These are phyloP conservation scores for Malurus elegans DNA, from an alignment of 2,113 vertebrate genomes.

Conservation along the genomic window DNA sequence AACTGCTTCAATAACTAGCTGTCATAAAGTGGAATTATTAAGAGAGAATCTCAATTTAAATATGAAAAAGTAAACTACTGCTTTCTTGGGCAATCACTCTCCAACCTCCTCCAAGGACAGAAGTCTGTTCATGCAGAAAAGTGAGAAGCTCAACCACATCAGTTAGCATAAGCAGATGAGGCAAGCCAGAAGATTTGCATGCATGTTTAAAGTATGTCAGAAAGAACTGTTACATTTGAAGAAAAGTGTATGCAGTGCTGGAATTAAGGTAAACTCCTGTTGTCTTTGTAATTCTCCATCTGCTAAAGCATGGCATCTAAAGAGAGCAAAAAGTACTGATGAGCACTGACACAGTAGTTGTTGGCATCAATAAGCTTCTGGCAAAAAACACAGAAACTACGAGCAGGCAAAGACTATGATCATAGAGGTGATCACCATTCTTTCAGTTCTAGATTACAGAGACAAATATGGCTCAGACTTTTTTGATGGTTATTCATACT, in stretches of 20 bases:
- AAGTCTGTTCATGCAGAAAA: neutral
- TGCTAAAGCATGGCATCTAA: neutral
- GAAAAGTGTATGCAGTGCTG: neutral
- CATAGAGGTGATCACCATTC: neutral
- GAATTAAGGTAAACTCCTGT: neutral
- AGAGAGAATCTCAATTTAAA: neutral
- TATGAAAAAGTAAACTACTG: neutral
- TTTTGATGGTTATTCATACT: neutral
- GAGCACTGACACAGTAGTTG: neutral
- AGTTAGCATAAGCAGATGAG: neutral
- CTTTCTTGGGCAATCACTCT: neutral
- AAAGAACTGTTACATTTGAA: neutral
- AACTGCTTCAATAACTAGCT: neutral
- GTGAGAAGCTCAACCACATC: neutral
- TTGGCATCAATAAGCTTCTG: neutral
- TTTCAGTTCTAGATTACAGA: neutral
- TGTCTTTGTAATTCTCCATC: neutral
- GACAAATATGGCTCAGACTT: neutral
- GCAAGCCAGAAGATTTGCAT: neutral
- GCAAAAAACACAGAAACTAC: neutral
- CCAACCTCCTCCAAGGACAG: neutral
- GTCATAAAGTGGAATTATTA: neutral
- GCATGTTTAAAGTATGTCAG: neutral
- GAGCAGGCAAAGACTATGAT: neutral
- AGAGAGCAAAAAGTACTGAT: neutral